A percentile compares a stretch with the other conserved stretches of the same genome.
Conservation (phyloP, 2,888 invertebrate species). For the Gymnocheta viridis region DNA sequence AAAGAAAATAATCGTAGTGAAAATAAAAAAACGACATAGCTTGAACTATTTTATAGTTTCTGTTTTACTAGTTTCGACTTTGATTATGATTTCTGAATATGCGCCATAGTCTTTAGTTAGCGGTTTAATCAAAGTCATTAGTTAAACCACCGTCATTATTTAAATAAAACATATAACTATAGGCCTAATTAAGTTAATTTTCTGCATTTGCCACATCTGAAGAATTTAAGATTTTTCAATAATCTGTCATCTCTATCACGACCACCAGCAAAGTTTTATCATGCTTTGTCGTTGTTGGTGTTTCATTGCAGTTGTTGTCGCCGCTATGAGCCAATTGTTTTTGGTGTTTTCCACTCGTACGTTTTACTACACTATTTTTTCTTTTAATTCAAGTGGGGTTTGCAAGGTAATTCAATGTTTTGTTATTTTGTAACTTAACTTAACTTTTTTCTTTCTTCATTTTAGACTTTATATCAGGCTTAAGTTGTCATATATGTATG, state of each 20-base stretch:
- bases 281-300: conserved; percentile 29
- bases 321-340: conserved; percentile 27
- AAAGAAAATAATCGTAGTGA: no score
- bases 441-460: conserved; percentile 9
- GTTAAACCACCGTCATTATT: no score
- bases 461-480: background rate
- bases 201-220: background rate
- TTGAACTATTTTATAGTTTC: no score
- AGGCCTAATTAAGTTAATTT: background rate
- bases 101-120: no score
- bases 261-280: conserved; percentile 56
- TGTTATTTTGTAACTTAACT: conserved; percentile 15
- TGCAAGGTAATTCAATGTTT: conserved; percentile 38
- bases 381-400: conserved; percentile 34
- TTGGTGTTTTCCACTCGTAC: background rate
- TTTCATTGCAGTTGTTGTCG: conserved; percentile 22
- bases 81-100: no score
- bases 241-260: conserved; percentile 54
- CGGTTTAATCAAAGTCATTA: no score
- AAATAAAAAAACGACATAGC: no score
- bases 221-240: background rate
- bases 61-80: no score
- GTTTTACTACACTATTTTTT: conserved; percentile 1
- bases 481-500: background rate
- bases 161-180: no score